A percentile compares a stretch with the other conserved stretches of the same genome.
Evolutionary conservation across 2,888 invertebrate genomes (phyloP).

Genomic region (Ophion obscuratus): DNA sequence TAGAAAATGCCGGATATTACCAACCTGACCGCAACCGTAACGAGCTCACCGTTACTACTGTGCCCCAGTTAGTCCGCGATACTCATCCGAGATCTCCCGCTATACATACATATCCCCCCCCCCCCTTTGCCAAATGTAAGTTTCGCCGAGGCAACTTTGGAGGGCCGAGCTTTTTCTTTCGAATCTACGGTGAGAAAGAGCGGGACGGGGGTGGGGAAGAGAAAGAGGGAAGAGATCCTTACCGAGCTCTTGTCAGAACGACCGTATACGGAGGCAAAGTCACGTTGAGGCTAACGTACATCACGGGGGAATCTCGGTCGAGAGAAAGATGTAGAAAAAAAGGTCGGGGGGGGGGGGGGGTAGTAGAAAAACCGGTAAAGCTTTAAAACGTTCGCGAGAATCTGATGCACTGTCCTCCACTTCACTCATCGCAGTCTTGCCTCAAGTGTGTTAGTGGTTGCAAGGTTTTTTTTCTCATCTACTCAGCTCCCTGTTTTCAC

Average conservation of each 20-base stretch:
- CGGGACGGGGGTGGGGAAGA: background rate
- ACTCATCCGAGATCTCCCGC: slow-evolving; percentile 14
- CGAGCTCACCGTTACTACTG: slow-evolving; percentile 52
- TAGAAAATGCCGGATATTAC: slow-evolving; percentile 66
- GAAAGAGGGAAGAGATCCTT: slow-evolving; percentile 7
- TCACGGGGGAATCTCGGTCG: slow-evolving; percentile 43
- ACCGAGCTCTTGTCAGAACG: background rate
- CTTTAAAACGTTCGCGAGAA: slow-evolving; percentile 47
- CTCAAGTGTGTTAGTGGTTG: slow-evolving; percentile 29
- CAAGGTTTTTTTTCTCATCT: slow-evolving; percentile 34
- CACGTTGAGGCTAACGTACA: slow-evolving; percentile 27
- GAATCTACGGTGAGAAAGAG: background rate
- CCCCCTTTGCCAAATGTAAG: slow-evolving; percentile 27
- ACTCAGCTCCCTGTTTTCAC: background rate
- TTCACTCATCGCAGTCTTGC: slow-evolving; percentile 14
- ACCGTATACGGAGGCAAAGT: slow-evolving; percentile 30
- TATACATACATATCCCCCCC: slow-evolving; percentile 8
- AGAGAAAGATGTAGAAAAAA: slow-evolving; percentile 12
- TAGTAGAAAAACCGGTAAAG: slow-evolving; percentile 21
- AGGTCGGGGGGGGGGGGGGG: background rate
- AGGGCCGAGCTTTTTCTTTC: slow-evolving; percentile 23
- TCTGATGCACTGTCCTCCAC: slow-evolving; percentile 36
- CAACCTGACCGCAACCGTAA: slow-evolving; percentile 61
- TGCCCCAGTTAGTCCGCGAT: slow-evolving; percentile 59
- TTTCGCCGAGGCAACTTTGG: slow-evolving; percentile 35